phyloP scores from a whole-genome alignment of 92 coral and sea anemone species.

The Zoanthus sansibaricus region DNA sequence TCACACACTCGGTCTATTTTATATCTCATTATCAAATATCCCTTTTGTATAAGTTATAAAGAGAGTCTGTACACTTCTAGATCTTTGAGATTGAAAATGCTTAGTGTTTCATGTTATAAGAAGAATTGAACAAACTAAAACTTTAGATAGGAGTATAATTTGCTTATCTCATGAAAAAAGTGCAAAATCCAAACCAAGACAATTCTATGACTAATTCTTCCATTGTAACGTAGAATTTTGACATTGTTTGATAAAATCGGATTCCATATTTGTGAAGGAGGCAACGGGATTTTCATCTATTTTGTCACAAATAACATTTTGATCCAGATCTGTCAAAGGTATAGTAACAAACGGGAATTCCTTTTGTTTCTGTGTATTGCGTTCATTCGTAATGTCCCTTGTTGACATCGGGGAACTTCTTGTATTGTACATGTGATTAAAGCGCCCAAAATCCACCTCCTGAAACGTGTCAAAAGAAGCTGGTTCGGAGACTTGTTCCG shows the following conservation, averaged over 20 bases:
- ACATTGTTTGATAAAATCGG: neutral
- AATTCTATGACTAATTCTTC: neutral
- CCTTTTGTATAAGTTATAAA: no score
- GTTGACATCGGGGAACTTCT: neutral
- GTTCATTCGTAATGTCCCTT: neutral
- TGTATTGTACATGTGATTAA: neutral
- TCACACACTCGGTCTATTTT: no score
- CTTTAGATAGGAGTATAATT: no score
- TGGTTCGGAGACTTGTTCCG: neutral
- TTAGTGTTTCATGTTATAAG: no score
- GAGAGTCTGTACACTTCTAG: no score
- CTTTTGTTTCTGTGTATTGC: neutral
- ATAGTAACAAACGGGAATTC: neutral
- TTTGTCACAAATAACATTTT: neutral
- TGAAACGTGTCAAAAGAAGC: neutral
- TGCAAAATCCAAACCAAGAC: neutral
- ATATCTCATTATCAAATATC: no score
- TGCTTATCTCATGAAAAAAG: no score
- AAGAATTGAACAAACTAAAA: no score
- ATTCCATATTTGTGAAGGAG: neutral
- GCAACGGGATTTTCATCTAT: neutral
- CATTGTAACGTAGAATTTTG: neutral
- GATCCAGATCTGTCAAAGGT: constrained; percentile 10
- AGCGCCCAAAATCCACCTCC: constrained; percentile 9
- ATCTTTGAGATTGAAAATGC: no score